A percentile compares a stretch with the other conserved stretches of the same genome.
Evolutionary conservation across 1,140 invertebrate genomes (phyloP).

Genomic region (Zaprionus capensis): DNA sequence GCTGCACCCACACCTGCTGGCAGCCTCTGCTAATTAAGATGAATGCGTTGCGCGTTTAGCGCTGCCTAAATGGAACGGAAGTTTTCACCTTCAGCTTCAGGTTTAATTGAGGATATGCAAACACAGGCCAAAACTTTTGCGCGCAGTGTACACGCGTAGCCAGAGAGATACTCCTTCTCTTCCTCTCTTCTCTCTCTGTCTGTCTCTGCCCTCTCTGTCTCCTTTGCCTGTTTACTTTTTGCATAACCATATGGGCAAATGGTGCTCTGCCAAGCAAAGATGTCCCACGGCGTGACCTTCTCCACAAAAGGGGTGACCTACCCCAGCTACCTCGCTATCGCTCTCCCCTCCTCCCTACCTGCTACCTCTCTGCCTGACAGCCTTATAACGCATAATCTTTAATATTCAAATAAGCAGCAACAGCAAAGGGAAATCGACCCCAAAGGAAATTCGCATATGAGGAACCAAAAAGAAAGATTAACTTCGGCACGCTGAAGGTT

Average conservation of each 20-base stretch:
- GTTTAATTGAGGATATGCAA: slow-evolving; percentile 21
- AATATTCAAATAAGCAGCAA: slow-evolving; percentile 72
- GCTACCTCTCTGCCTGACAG: not conserved
- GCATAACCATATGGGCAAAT: slow-evolving; percentile 7
- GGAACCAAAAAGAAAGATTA: not conserved
- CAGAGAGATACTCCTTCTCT: not conserved
- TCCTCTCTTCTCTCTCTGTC: no score
- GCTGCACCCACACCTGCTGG: slow-evolving; percentile 11
- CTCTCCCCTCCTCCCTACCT: not conserved
- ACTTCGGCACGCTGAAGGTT: no score
- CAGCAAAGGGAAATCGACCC: slow-evolving; percentile 16
- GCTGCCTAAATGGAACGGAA: slow-evolving; percentile 76
- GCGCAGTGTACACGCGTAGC: slow-evolving; percentile 54
- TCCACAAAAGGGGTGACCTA: not conserved
- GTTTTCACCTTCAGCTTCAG: slow-evolving; percentile 45
- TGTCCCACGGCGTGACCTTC: slow-evolving; percentile 7
- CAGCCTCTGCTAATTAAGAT: slow-evolving; percentile 71
- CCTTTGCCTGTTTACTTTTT: slow-evolving; percentile 22
- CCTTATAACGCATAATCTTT: slow-evolving; percentile 62
- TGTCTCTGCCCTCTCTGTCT: not conserved
- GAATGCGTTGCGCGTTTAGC: slow-evolving; percentile 75
- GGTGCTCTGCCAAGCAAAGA: not conserved
- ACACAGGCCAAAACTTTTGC: slow-evolving; percentile 26
- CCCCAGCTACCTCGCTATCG: not conserved
- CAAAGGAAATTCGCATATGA: not conserved